A percentile compares a stretch with the other conserved stretches of the same genome.
phyloP scores from a whole-genome alignment of 2,888 invertebrate genomes.

The Papilio protenor region DNA sequence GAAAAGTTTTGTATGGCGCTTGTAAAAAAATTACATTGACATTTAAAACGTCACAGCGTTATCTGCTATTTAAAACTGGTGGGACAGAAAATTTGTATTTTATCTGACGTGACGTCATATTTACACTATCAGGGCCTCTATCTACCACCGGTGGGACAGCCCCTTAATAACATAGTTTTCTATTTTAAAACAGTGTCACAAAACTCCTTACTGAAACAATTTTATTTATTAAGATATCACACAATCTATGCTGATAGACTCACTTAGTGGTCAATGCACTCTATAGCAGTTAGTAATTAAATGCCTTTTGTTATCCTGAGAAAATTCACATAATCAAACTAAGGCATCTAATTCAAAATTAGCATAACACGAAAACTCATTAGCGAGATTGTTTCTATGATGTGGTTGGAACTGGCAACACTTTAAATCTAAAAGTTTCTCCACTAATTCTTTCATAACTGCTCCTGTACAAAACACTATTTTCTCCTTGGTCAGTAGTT shows the following conservation, averaged over 20 bases:
- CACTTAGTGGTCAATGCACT: too few species aligned
- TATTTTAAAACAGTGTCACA: background rate
- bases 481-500: slow-evolving; percentile 88
- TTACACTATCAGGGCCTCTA: too few species aligned
- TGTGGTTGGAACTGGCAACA: slow-evolving; percentile 90
- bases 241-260: too few species aligned
- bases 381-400: slow-evolving; percentile 95
- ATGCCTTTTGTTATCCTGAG: background rate
- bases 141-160: too few species aligned
- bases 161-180: background rate
- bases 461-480: slow-evolving; percentile 95
- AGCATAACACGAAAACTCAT: slow-evolving; percentile 95
- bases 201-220: background rate
- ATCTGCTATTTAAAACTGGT: too few species aligned
- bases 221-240: too few species aligned
- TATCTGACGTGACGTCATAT: too few species aligned
- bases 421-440: slow-evolving; percentile 85
- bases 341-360: slow-evolving; percentile 90
- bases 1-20: too few species aligned
- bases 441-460: slow-evolving; percentile 89
- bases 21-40: too few species aligned
- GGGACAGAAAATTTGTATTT: too few species aligned
- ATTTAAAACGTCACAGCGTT: too few species aligned
- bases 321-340: slow-evolving; percentile 57
- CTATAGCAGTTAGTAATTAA: background rate